Percentiles rank a stretch among this genome's conserved stretches.
Evolutionary conservation across 2,888 invertebrate species (phyloP).

Genomic region (Coecobrya sp.): DNA sequence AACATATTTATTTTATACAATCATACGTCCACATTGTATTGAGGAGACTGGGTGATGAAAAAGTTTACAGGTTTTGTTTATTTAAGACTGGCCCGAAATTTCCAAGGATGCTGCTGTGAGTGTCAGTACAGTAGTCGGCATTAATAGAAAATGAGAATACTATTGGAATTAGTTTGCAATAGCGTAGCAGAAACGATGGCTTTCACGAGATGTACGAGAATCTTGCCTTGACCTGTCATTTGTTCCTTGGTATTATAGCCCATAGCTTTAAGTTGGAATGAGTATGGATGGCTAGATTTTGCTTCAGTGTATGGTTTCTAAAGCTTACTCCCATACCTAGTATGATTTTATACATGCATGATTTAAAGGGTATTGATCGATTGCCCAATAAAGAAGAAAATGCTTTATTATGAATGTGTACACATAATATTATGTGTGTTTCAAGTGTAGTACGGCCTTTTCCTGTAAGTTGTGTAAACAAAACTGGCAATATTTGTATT

Average conservation of each 20-base stretch:
- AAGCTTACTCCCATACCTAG: background rate
- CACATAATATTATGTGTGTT: background rate
- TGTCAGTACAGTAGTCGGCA: too few species aligned
- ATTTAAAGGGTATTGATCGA: constrained; percentile 52
- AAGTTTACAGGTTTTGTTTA: background rate
- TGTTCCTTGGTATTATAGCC: background rate
- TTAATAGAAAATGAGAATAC: too few species aligned
- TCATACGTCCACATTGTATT: too few species aligned
- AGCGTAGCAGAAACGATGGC: background rate
- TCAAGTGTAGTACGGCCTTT: background rate
- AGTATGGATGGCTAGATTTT: background rate
- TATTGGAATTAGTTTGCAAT: too few species aligned
- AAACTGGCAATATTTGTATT: background rate
- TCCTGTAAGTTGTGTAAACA: background rate
- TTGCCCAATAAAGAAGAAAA: constrained; percentile 39
- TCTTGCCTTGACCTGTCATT: background rate
- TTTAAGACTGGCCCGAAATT: background rate
- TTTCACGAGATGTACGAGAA: background rate
- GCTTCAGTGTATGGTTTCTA: background rate
- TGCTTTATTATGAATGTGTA: background rate
- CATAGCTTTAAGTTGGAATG: background rate
- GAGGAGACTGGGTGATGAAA: too few species aligned
- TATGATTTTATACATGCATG: constrained; percentile 25
- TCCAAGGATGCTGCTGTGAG: background rate
- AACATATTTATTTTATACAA: background rate